Base-by-base conservation (phyloP, 1,140 invertebrate genomes). In the Arctopsyche grandis region DNA sequence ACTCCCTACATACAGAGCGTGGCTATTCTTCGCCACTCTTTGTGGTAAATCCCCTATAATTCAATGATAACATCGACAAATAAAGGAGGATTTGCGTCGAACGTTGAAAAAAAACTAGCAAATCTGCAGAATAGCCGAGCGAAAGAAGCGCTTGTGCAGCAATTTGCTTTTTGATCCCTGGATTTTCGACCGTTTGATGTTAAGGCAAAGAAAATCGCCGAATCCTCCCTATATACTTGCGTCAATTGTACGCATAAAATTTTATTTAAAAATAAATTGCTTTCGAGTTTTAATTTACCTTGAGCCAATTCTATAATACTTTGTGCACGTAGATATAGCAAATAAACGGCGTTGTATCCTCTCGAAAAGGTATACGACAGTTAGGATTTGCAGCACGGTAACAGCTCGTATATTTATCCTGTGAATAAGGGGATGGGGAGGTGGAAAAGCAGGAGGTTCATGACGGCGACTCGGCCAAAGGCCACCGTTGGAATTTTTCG, bases 21-120 rank as follows among this genome's bases (percentile, higher is more conserved):
- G 29, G 43, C 44, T 24, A 56, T 58, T 74, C 22, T 74, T 48
- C 26, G 58, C 10, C 29, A 43, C 38, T 21, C 19, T 24, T 22
- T 63, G 12, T 22, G 5, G 16, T 44, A 75, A 75, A 79, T 79
- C 78, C 78, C 78, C 78, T 77, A 79, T 81, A 81, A 77, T 79
- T 81, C 80, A 81, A 81, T 81, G 80, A 81, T 81, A 81, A 81
- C 63, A 81, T 81, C 80, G 66, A 52, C 80, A 79, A 81, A 81
- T 81, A 81, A 81, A 81, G 73, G 77, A 70, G 80, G 80, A 81
- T 79, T 81, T 79, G 38, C 58, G 69, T 48, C 29, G 43, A 78
- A 19, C 38, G 71, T 63, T 46, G 58, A 22, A 22, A 73, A 79
- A 81, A 79, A 79, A 81, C 1, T 4, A 44, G 16, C 16, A 66